phyloP scores from a whole-genome alignment of 2,797 vertebrate species.

The Petrocephalus schoutedeni region DNA sequence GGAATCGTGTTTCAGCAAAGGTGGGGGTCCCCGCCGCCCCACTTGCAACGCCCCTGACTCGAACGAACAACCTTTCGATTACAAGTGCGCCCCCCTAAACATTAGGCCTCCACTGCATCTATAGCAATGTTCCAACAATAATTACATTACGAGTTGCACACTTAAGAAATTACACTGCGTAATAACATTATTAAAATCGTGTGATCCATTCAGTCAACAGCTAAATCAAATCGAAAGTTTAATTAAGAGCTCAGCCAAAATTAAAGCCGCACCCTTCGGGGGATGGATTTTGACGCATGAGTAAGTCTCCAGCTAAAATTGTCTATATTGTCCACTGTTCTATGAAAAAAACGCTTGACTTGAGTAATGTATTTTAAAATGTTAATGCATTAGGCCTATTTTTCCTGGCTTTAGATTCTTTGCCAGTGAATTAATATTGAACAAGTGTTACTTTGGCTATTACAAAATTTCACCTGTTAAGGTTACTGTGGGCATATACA shows the following conservation, averaged over 20 bases:
- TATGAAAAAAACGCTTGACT: not conserved
- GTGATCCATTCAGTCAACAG: constrained; percentile 2
- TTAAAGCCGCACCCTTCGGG: not conserved
- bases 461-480: not conserved
- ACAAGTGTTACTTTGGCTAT: not conserved
- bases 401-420: not conserved
- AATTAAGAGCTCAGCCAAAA: not conserved
- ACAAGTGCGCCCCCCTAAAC: too few relatives aligned
- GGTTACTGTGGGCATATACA: not conserved
- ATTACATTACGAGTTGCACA: not conserved
- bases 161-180: not conserved
- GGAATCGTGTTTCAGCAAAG: too few relatives aligned
- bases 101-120: not conserved
- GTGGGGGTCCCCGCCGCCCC: too few relatives aligned
- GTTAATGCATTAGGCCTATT: not conserved
- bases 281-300: not conserved
- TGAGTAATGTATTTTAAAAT: not conserved
- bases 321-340: not conserved
- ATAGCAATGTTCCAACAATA: not conserved
- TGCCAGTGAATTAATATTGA: not conserved
- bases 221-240: not conserved
- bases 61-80: too few relatives aligned
- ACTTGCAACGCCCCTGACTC: too few relatives aligned
- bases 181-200: not conserved
- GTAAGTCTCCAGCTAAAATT: not conserved